Base-by-base conservation (phyloP, 2,113 vertebrate species). In the Prunella fulvescens region DNA sequence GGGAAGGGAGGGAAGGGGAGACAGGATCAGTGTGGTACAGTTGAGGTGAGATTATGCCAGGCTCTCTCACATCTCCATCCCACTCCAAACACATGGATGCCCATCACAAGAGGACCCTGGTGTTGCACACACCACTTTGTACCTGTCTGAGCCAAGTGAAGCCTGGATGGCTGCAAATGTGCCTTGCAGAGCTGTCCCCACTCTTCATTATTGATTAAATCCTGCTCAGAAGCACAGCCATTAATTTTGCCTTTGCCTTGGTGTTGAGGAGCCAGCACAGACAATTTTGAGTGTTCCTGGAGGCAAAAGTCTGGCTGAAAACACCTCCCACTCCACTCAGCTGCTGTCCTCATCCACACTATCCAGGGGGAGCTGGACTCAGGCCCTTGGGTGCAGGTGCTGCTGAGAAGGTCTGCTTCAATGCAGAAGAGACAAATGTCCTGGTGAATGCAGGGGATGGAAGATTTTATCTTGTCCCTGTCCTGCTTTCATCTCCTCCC, bases 51-150 rank as follows among this genome's bases (percentile, higher is more conserved):
- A 40, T 18, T 26, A 20, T 45, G 8, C 35, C n/a, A 48, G 45
- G 13, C 3, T 54, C 15, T 51, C 33, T 66, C 18, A 4, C 33
- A 13, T 67, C 70, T 90, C 66, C n/a, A 42, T 40, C 20, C 42
- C 20, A 9, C 40, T 90, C 62, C 66, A 22, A 33, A 1, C 2
- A 53, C 33, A 31, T 50, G 24, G 15, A 26, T 76, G 26, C 14
- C 79, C n/a, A 53, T 50, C 42, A 50, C 4, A 48, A 77, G 45
- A 73, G 37, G n/a, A 51, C 26, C 33, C 40, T 72, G 37, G 39
- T 4, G 0, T 64, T 60, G 7, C 18, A 42, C 7, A 10, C 1
- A 4, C 4, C 7, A 19, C 76, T 86, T 89, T 0, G 0, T n/a
- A 58, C 20, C 20, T 1, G 1, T 24, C 37, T 3, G 6, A 88